Percentiles rank a stretch among this genome's conserved stretches.
Conservation (phyloP, 1,140 invertebrate species). For the Pissodes strobi region DNA sequence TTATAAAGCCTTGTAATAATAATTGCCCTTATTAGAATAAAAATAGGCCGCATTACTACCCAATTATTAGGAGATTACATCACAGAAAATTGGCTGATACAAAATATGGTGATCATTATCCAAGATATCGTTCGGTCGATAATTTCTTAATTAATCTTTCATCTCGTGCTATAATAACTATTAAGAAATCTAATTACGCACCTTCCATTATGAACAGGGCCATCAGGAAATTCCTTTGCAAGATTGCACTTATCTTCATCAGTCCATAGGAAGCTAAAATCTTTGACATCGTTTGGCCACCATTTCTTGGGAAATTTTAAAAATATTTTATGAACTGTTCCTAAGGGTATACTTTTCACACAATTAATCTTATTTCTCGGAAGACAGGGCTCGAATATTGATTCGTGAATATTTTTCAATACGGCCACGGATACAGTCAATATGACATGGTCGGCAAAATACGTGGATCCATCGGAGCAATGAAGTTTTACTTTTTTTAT, state of each 20-base stretch:
- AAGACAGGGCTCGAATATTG: conserved; percentile 66
- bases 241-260: conserved; percentile 55
- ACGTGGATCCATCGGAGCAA: conserved; percentile 61
- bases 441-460: conserved; percentile 68
- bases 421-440: conserved; percentile 72
- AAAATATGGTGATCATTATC: too few species aligned
- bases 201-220: conserved; percentile 27
- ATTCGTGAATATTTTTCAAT: conserved; percentile 64
- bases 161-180: too few species aligned
- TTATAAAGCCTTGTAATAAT: too few species aligned
- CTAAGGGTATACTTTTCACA: conserved; percentile 70
- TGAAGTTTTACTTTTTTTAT: conserved; percentile 30
- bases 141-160: too few species aligned
- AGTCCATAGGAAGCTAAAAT: conserved; percentile 62
- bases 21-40: too few species aligned
- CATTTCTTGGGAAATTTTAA: conserved; percentile 68
- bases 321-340: conserved; percentile 78
- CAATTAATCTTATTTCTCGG: conserved; percentile 64
- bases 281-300: conserved; percentile 58
- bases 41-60: too few species aligned
- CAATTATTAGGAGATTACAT: too few species aligned
- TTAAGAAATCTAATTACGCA: not conserved
- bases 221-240: conserved; percentile 9
- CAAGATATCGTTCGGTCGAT: too few species aligned
- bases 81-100: too few species aligned